A percentile compares a stretch with the other conserved stretches of the same genome.
These are phyloP conservation scores for Drosophila subpulchrella DNA, from an alignment of 1,140 invertebrate species.

Conservation along the genomic window DNA sequence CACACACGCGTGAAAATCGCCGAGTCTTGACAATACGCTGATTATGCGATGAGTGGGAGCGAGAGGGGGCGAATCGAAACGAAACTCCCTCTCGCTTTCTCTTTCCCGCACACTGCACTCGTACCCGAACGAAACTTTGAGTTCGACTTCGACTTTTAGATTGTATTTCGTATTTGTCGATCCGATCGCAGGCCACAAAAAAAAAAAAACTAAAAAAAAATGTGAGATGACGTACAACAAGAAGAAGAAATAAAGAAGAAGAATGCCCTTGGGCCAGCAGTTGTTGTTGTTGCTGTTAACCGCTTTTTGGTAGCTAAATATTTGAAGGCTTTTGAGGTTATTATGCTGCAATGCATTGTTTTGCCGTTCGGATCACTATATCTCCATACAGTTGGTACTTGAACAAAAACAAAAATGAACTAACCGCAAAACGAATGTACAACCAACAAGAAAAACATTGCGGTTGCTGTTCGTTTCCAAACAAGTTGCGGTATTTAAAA, in stretches of 20 bases:
- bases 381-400: neutral
- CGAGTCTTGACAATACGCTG: constrained; percentile 44
- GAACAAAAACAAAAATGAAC: neutral
- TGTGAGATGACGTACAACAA: constrained; percentile 26
- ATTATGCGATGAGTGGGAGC: constrained; percentile 70
- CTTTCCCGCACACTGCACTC: constrained; percentile 3
- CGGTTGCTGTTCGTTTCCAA: constrained; percentile 29
- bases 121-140: constrained; percentile 30
- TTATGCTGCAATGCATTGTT: constrained; percentile 40
- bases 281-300: constrained; percentile 19
- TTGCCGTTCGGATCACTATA: constrained; percentile 19
- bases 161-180: constrained; percentile 34
- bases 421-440: constrained; percentile 21
- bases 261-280: constrained; percentile 34
- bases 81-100: constrained; percentile 12
- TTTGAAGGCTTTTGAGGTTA: constrained; percentile 49
- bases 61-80: neutral
- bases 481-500: constrained; percentile 20
- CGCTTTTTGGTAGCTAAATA: constrained; percentile 34
- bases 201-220: constrained; percentile 13
- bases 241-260: constrained; percentile 21
- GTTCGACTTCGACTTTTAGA: constrained; percentile 33
- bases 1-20: neutral
- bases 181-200: constrained; percentile 34
- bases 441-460: constrained; percentile 5